Evolutionary conservation across 2,113 vertebrate genomes (phyloP).

Genomic region (Oryzias javanicus): DNA sequence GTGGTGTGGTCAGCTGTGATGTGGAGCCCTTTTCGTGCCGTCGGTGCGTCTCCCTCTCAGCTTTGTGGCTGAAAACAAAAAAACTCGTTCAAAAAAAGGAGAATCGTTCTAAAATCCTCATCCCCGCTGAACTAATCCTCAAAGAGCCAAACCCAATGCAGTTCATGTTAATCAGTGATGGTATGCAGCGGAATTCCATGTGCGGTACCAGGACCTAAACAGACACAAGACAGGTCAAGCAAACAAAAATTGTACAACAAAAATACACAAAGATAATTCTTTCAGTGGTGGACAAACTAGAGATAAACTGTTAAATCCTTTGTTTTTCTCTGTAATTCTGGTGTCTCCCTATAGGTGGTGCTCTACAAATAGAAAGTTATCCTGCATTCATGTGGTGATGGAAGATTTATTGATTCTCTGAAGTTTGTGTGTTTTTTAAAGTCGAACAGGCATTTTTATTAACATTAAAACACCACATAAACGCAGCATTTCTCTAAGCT

Average conservation of each 20-base stretch:
- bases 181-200: conserved; percentile 70
- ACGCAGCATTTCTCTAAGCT: too few species aligned
- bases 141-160: conserved; percentile 30
- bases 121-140: conserved; percentile 18
- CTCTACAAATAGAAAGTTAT: too few species aligned
- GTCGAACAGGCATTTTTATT: too few species aligned
- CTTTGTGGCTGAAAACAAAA: neutral
- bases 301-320: too few species aligned
- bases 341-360: too few species aligned
- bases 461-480: too few species aligned
- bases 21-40: conserved; percentile 5
- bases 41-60: neutral
- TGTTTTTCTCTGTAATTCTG: too few species aligned
- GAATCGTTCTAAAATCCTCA: conserved; percentile 9
- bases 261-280: neutral
- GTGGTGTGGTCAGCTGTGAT: conserved; percentile 4
- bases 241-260: neutral
- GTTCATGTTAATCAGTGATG: conserved; percentile 67
- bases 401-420: too few species aligned
- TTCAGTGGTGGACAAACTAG: too few species aligned
- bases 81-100: neutral
- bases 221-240: neutral
- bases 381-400: too few species aligned
- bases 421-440: too few species aligned
- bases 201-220: conserved; percentile 74